Conservation (phyloP, 2,113 vertebrate species). For the Phaetusa simplex region DNA sequence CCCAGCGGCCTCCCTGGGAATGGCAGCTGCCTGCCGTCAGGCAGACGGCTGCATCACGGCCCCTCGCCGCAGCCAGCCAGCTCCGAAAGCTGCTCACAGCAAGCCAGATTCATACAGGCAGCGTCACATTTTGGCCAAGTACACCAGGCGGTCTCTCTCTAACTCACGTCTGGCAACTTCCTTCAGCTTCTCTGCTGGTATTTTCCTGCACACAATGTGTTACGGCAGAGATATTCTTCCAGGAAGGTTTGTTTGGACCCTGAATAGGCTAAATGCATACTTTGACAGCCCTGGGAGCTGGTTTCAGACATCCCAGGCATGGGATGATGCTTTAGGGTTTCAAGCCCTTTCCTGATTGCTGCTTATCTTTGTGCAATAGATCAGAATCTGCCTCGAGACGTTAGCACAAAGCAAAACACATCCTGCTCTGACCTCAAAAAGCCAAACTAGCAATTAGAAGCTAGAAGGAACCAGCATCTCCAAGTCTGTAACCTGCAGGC, state of each 20-base stretch:
- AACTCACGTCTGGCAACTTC: neutral
- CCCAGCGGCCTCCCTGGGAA: neutral
- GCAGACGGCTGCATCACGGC: neutral
- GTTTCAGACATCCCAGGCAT: neutral
- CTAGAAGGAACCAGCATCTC: neutral
- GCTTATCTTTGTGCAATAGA: neutral
- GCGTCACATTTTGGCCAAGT: neutral
- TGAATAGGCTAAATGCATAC: neutral
- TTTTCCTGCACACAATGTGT: neutral
- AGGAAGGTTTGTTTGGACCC: neutral
- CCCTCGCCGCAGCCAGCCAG: neutral
- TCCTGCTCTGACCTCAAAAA: neutral
- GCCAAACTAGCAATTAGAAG: neutral
- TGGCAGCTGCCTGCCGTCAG: neutral
- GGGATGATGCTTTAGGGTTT: neutral
- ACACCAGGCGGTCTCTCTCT: neutral
- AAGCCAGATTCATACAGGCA: neutral
- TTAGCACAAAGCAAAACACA: neutral
- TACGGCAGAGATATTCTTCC: neutral
- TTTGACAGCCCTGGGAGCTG: neutral
- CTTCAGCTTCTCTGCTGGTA: neutral
- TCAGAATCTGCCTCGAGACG: neutral
- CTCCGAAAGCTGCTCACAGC: neutral
- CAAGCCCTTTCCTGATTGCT: neutral
- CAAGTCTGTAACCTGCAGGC: neutral